These are phyloP conservation scores for Lonchura striata DNA, from an alignment of 2,113 vertebrate species.

Conservation along the genomic window DNA sequence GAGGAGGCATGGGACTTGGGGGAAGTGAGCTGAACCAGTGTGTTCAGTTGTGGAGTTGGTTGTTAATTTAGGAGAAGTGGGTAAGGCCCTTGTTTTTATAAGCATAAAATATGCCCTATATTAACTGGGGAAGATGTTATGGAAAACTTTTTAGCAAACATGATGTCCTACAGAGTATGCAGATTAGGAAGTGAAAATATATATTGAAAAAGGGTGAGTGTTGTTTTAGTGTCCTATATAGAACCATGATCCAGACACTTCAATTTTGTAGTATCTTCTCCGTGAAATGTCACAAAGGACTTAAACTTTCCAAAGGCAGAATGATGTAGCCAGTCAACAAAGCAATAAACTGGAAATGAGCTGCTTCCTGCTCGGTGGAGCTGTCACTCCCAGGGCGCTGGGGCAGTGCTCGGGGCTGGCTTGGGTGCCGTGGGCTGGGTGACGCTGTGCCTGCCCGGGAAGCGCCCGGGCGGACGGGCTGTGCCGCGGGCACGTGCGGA, in stretches of 20 bases:
- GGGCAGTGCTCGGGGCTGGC: slow-evolving; percentile 8
- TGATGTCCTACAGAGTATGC: background rate
- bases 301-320: background rate
- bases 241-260: background rate
- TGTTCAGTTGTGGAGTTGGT: background rate
- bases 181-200: background rate
- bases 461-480: background rate
- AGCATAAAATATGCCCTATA: background rate
- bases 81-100: background rate
- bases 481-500: no score
- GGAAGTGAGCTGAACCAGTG: background rate
- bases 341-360: slow-evolving; percentile 44
- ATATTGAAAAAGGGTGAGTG: background rate
- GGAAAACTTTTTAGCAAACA: background rate
- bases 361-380: slow-evolving; percentile 50
- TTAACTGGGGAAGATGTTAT: background rate
- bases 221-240: background rate
- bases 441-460: background rate
- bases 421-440: no score
- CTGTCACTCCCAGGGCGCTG: background rate
- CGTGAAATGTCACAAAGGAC: background rate
- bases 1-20: background rate
- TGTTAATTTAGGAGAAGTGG: background rate
- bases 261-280: background rate
- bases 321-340: slow-evolving; percentile 12